Conservation (phyloP, 2,888 invertebrate species). For the Epirrhoe tristata region DNA sequence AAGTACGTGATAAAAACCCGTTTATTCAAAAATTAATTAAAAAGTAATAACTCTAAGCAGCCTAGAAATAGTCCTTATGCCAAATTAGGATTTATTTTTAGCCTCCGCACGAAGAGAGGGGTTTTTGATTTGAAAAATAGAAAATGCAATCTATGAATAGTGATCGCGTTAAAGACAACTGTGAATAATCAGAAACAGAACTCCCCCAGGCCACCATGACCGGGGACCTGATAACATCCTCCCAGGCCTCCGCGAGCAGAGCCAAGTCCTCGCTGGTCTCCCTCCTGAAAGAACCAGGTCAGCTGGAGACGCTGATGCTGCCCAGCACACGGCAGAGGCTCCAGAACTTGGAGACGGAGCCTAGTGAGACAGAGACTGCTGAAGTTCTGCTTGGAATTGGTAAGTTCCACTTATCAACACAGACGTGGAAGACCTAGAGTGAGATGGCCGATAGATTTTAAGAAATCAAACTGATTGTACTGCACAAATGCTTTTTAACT, state of each 20-base stretch:
- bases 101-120: too few species aligned
- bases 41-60: too few species aligned
- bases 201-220: slow-evolving; percentile 86
- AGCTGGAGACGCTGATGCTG: slow-evolving; percentile 58
- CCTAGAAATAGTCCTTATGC: too few species aligned
- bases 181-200: slow-evolving; percentile 34
- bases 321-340: slow-evolving; percentile 65
- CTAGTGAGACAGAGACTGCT: slow-evolving; percentile 61
- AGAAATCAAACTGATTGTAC: too few species aligned
- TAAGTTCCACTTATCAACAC: slow-evolving; percentile 43
- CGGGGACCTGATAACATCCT: slow-evolving; percentile 90
- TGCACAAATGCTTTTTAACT: too few species aligned
- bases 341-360: slow-evolving; percentile 57
- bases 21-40: too few species aligned
- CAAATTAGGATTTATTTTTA: too few species aligned
- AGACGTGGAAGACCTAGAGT: too few species aligned
- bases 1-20: too few species aligned
- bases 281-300: slow-evolving; percentile 49
- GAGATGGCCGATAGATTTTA: too few species aligned
- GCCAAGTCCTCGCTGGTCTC: slow-evolving; percentile 81
- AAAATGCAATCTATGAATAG: too few species aligned
- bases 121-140: too few species aligned
- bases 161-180: background rate
- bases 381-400: slow-evolving; percentile 72
- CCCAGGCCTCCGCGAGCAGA: slow-evolving; percentile 81